Base-by-base conservation (phyloP, 2,797 vertebrate species). In the Oophaga sylvatica region DNA sequence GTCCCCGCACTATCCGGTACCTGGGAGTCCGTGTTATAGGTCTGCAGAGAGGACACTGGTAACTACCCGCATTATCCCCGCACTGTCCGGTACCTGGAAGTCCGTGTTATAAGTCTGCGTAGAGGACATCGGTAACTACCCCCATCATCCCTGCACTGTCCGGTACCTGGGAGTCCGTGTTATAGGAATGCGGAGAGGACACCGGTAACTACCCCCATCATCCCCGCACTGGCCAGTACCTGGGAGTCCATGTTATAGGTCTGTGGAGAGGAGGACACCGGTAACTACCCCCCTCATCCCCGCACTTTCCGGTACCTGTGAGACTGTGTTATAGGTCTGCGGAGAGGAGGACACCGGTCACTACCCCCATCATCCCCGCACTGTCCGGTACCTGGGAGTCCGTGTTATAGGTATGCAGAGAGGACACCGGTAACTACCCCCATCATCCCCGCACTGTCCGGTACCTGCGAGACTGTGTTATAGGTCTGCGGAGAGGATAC, bases 1-100 rank as follows among this genome's bases (percentile, higher is more conserved):
- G 96, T 96, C 16, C 96, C 96, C 0, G 96, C 96, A 0, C 96
- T 97, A 93, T 97, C 96, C 0, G 96, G 91, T 76, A 97, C 96
- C 92, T 97, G 96, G 5, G 95, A 93, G 1, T 96, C 90, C 0
- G 96, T 96, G 93, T 96, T 96, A 90, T 97, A 97, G 0, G 96
- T 96, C 96, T 97, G 93, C 41, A 68, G 88, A 29, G 65, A 68
- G 5, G 13, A 70, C 29, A 31, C 15, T 70, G 5, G 67, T 31
- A 7, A 70, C 26, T 68, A 26, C 65, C 7, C 20, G 8, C 15
- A 12, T 70, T 5, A 70, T 15, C 65, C 65, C 15, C 0, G 96
- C 96, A 0, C 96, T 97, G 93, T 97, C 96, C 0, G 96, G 91
- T 76, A 97, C 96, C 92, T 97, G 96, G 5, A 95, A 93, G 1